These are phyloP conservation scores for Rattus norvegicus DNA, from an alignment of 2,113 vertebrate species.

Conservation along the genomic window GRCr8 NC_086020.1:43941001-43941500, in stretches of 20 bases:
- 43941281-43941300: too few species aligned
- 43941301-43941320: too few species aligned
- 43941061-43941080: not conserved
- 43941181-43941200: not conserved
- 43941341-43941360: too few species aligned
- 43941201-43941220: not conserved
- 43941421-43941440: not conserved
- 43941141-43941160: not conserved
- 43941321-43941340: too few species aligned
- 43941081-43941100: not conserved
- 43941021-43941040: not conserved
- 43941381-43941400: too few species aligned
- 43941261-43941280: too few species aligned
- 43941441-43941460: accelerated
- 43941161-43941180: not conserved
- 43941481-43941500: not conserved
- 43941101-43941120: not conserved
- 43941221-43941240: not conserved
- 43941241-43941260: too few species aligned
- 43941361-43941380: too few species aligned
- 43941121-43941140: not conserved
- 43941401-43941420: not conserved
- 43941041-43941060: not conserved
- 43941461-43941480: too few species aligned
- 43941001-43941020: not conserved